phyloP scores from a whole-genome alignment of 2,888 invertebrate genomes.

The Flexamia atlantica region DNA sequence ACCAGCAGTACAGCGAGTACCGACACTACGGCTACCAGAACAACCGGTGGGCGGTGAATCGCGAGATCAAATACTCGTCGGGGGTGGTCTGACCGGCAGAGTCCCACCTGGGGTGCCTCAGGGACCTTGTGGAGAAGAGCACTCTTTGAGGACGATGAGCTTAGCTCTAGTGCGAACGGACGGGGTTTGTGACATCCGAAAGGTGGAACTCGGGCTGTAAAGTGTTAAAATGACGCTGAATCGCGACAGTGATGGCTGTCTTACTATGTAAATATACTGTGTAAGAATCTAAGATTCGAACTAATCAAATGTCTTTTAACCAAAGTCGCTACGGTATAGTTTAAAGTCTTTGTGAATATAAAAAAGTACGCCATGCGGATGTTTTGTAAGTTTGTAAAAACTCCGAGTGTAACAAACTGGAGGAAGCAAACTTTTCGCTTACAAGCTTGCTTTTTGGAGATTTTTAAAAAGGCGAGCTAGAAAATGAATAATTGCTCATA shows the following conservation, averaged over 20 bases:
- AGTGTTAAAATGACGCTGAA: background rate
- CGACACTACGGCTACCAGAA: slow-evolving; percentile 61
- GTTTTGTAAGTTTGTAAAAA: slow-evolving; percentile 36
- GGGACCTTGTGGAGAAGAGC: slow-evolving; percentile 63
- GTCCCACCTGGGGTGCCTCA: slow-evolving; percentile 61
- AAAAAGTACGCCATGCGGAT: slow-evolving; percentile 4
- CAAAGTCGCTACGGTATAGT: slow-evolving; percentile 3
- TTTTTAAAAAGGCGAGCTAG: slow-evolving; percentile 31
- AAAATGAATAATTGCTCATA: slow-evolving; percentile 47
- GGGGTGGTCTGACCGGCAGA: slow-evolving; percentile 62
- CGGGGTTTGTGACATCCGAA: slow-evolving; percentile 5
- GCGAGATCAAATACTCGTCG: slow-evolving; percentile 60
- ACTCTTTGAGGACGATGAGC: slow-evolving; percentile 52
- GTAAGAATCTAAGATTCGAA: slow-evolving; percentile 30
- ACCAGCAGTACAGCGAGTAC: slow-evolving; percentile 60
- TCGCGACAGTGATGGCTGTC: background rate
- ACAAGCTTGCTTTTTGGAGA: slow-evolving; percentile 27
- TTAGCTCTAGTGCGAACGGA: slow-evolving; percentile 1
- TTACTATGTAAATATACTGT: slow-evolving; percentile 29
- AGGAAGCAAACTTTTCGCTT: slow-evolving; percentile 49
- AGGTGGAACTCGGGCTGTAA: slow-evolving; percentile 1
- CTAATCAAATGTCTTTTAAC: slow-evolving; percentile 38
- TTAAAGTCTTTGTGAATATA: background rate
- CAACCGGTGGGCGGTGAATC: slow-evolving; percentile 59
- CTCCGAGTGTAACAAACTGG: background rate